Base-by-base conservation (phyloP, 2,797 vertebrate genomes). In the Cuniculus paca region DNA sequence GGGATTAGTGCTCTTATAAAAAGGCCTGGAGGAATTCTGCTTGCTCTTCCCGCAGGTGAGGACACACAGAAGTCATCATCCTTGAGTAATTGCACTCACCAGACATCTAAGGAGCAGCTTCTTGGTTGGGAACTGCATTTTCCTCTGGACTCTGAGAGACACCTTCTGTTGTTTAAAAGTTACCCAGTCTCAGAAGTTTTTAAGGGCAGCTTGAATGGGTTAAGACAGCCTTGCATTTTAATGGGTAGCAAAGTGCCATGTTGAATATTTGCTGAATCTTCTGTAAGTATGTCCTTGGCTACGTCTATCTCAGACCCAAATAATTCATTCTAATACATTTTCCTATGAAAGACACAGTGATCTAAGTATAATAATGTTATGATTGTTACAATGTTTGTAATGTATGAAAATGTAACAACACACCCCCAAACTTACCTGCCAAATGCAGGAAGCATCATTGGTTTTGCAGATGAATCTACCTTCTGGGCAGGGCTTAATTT, bases 271-370 rank as follows among this genome's bases (percentile, higher is more conserved):
- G 1, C 13, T 31, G 31, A 48, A 11, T 60, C 7, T 31, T 56
- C 2, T 11, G 39, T 24, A 19, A 5, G 8, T 11, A 28, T 48
- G 14, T 0, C 7, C 16, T 52, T 4, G 7, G 26, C 63, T 13
- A 0, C 26, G 10, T 79, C 48, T 22, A 0, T n/a, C 22, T 0
- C 1, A 81, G 50, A 39, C 11, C 60, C 31, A n/a, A 14, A 34
- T 42, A 31, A 39, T 83, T 26, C 9, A 34, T 36, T 75, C 50
- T 3, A 13, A 3, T 26, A 34, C 4, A 14, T 52, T 65, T 72
- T 83, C n/a, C 17, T 7, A 45, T 52, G 8, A 9, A 70, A 82
- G 26, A 11, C 7, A 45, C 20, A 16, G 19, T 42, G 0, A 0
- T 36, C 10, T 77, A 79, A 28, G 5, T 36, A 24, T 8, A 79